Conservation (phyloP, 2,888 invertebrate species). For the Drosophila koepferae region DNA sequence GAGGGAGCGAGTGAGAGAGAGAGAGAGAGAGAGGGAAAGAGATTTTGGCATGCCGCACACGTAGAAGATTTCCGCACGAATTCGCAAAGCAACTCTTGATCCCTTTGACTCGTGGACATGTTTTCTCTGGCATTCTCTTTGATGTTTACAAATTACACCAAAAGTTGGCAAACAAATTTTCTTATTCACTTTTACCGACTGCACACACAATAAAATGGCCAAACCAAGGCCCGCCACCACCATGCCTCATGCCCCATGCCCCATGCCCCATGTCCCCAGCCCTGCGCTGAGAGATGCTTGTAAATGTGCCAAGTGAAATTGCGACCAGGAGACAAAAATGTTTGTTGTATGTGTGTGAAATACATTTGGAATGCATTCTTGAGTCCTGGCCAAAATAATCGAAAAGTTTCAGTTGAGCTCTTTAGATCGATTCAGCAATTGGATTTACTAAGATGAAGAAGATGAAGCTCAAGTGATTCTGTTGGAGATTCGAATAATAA, state of each 20-base stretch:
- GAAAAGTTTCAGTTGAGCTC: slow-evolving; percentile 32
- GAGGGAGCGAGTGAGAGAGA: background rate
- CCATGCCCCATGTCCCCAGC: background rate
- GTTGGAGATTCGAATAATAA: background rate
- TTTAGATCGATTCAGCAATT: slow-evolving; percentile 57
- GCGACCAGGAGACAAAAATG: slow-evolving; percentile 64
- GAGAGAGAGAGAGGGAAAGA: background rate
- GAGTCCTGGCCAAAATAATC: slow-evolving; percentile 53
- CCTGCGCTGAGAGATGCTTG: slow-evolving; percentile 38
- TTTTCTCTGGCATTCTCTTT: slow-evolving; percentile 78
- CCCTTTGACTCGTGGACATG: slow-evolving; percentile 80
- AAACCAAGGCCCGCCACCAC: slow-evolving; percentile 35
- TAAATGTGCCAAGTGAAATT: slow-evolving; percentile 71
- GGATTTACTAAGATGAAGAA: slow-evolving; percentile 39
- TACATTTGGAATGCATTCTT: slow-evolving; percentile 71
- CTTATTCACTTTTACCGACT: slow-evolving; percentile 78
- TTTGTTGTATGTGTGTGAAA: slow-evolving; percentile 55
- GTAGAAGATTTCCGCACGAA: slow-evolving; percentile 81
- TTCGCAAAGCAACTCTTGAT: slow-evolving; percentile 82
- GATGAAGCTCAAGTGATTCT: background rate
- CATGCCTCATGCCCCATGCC: background rate
- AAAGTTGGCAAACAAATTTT: slow-evolving; percentile 80
- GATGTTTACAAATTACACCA: slow-evolving; percentile 81
- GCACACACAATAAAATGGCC: slow-evolving; percentile 71
- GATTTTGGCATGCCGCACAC: slow-evolving; percentile 75